A percentile compares a stretch with the other conserved stretches of the same genome.
Conservation (phyloP, 2,113 vertebrate species). For the Mormyrus lacerda region DNA sequence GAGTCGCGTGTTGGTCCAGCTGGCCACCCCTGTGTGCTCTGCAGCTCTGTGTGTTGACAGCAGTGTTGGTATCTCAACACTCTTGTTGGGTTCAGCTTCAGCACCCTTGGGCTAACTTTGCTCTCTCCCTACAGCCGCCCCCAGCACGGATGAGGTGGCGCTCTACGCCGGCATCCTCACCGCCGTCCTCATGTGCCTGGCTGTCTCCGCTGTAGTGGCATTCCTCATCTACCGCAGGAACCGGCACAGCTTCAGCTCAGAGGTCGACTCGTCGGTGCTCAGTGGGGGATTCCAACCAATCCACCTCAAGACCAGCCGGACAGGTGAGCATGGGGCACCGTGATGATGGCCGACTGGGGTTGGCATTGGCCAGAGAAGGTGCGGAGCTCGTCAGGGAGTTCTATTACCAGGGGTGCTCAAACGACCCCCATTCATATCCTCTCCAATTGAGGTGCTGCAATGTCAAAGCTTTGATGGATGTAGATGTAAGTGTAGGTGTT, state of each 20-base stretch:
- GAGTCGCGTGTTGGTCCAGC: background rate
- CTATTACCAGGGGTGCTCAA: background rate
- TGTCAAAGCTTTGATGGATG: background rate
- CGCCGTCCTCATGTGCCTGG: slow-evolving; percentile 75
- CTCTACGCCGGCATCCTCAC: slow-evolving; percentile 77
- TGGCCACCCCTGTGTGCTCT: background rate
- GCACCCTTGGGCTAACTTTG: slow-evolving; percentile 27
- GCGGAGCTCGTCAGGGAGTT: background rate
- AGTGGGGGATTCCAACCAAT: slow-evolving; percentile 82
- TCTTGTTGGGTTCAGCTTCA: background rate
- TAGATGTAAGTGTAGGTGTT: background rate
- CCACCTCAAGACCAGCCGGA: slow-evolving; percentile 78
- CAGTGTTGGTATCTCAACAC: background rate
- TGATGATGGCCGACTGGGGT: too few relatives aligned
- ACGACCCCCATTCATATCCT: background rate
- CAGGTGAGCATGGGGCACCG: slow-evolving; percentile 60
- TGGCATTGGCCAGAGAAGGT: background rate
- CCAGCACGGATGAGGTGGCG: slow-evolving; percentile 73
- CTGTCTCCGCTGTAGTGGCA: slow-evolving; percentile 68
- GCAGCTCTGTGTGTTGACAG: background rate
- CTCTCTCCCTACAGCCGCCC: slow-evolving; percentile 58
- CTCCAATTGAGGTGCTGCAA: background rate
- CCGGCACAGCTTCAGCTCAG: slow-evolving; percentile 76
- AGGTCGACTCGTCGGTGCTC: slow-evolving; percentile 75
- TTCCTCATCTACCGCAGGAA: slow-evolving; percentile 81